Evolutionary conservation across 1,140 invertebrate species (phyloP), one percentile per base, ranked within the genome.

Genomic region (Lepidurus apus): DNA sequence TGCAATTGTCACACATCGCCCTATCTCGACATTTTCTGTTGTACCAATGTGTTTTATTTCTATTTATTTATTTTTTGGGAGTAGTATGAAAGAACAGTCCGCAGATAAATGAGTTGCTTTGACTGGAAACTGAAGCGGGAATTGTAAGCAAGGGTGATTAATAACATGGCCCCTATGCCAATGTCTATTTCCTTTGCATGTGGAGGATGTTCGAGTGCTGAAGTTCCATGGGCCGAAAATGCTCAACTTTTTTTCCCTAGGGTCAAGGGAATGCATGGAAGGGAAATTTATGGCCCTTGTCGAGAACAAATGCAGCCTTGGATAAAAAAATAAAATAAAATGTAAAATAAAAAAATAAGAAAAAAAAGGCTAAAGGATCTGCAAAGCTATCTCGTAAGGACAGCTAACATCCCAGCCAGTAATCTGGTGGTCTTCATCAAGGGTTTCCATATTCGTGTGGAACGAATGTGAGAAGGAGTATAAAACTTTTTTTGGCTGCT

Each of bases 51-150:
- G 53, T 65, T 65, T 65, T 21, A n/a, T 7, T n/a, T 13, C 21
- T 21, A 21, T 21, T 65, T 13, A n/a, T n/a, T 13, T 65, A 26
- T 26, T 21, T 65, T 65, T n/a, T 65, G 17, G 53, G 45, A 21
- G 53, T 7, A 65, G 53, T n/a, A 65, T 11, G 21, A 65, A 21
- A 17, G 17, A 65, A 21, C 53, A 13, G 21, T 13, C 53, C 17
- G 53, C 53, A 65, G 13, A 65, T 65, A 65, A 65, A 65, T 65
- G 53, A 21, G 53, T 21, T 65, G 53, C 53, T 65, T 65, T 65
- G 53, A 65, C 17, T 65, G 21, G 34, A 34, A 34, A 65, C 17
- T 65, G 53, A 65, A 65, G 53, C 53, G 53, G 17, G 53, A n/a
- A 65, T 65, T 65, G 53, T 65, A 65, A 21, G 17, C 8, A 21